Base-by-base conservation (phyloP, 2,797 vertebrate species). In the Cynodonichthys magdalenae region DNA sequence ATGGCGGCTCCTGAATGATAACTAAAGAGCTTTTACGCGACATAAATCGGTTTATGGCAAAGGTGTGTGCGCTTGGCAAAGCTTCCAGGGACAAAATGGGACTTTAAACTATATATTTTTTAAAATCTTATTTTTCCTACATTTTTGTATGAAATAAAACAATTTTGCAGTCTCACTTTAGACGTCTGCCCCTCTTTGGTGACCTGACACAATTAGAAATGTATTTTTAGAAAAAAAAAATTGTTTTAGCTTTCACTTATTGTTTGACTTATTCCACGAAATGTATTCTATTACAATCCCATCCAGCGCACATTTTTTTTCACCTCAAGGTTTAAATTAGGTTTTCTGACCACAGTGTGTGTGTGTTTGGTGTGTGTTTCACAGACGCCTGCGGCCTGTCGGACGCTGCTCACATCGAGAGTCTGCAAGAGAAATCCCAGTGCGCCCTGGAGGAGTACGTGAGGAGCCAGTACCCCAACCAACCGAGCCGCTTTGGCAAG, bases 381-480 rank as follows among this genome's bases (percentile, higher is more conserved):
- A 53, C 92, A 99, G 97, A 98, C 86, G 96, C 97, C 89, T 98
- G 97, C 87, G 96, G 96, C 93, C 95, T 98, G 88, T 99, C 96
- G 85, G 97, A 99, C 84, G 96, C 96, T 61, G 96, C 96, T 81
- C 97, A 98, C 92, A 97, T 98, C 92, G 97, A 98, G 88, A 98
- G 96, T 89, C 95, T 98, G 68, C 97, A 98, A 83, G 97, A 99
- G 93, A 98, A 99, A 84, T 99, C 97, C 57, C 97, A 99, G 88
- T 98, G 97, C 81, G 97, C 97, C 53, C 92, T 99, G 87, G 97
- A 99, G 92, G 97, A 99, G 71, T 98, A 99, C 19, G 97, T 99
- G 84, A 92, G 97, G 87, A 99, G 97, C 94, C 97, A 98, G 89
- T 98, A 97, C 74, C 97, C 97, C 71, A 98, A 98, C 94, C 97